phyloP scores from a whole-genome alignment of 1,140 invertebrate species.

The Probaryconus sp. region DNA sequence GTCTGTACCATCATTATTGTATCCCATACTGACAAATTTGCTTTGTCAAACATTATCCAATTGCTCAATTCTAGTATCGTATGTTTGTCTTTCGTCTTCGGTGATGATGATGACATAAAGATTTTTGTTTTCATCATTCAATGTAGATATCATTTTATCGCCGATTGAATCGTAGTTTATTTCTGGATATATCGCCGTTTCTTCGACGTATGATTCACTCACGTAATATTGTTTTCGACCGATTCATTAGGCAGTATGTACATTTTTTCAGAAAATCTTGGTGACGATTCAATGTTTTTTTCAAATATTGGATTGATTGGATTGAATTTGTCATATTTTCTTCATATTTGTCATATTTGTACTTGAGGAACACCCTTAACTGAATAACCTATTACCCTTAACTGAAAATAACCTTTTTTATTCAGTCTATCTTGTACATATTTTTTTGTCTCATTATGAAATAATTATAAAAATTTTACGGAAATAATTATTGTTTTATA shows the following conservation, averaged over 20 bases:
- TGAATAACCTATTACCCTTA: too few species aligned
- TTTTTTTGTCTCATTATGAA: too few species aligned
- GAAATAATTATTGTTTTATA: too few species aligned
- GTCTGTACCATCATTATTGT: conserved; percentile 31
- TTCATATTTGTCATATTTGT: too few species aligned
- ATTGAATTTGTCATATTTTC: neutral
- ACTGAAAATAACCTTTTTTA: too few species aligned
- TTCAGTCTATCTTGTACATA: too few species aligned
- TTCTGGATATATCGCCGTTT: conserved; percentile 3
- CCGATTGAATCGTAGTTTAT: conserved; percentile 11
- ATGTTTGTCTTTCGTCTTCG: too few species aligned
- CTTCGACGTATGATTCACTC: neutral
- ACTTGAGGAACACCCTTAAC: too few species aligned
- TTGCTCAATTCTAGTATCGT: conserved; percentile 11
- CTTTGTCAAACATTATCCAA: conserved; percentile 31
- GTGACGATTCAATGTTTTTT: neutral
- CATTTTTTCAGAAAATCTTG: neutral
- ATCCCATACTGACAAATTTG: conserved; percentile 28
- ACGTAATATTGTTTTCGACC: neutral
- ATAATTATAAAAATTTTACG: too few species aligned
- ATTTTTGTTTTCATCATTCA: neutral
- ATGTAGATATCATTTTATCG: conserved; percentile 4
- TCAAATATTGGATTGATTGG: neutral
- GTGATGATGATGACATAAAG: too few species aligned
- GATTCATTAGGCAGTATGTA: conserved; percentile 1